Evolutionary conservation across 2,888 invertebrate species (phyloP), one percentile per base, ranked within the genome.

Genomic region (Ichneumoninae sp.): DNA sequence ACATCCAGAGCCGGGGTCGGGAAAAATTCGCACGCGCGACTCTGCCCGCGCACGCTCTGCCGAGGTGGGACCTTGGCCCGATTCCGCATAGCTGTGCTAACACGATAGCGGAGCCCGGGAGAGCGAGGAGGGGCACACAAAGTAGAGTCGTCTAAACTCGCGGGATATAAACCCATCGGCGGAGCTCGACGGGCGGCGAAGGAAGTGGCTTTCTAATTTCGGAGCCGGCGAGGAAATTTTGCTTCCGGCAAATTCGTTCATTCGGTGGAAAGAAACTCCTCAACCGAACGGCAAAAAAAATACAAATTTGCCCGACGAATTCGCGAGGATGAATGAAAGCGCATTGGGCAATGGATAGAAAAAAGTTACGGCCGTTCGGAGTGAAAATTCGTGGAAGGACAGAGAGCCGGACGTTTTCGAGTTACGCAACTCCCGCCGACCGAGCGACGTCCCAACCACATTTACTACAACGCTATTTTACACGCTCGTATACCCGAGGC

Each of bases 1-100:
- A 62, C 30, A 30, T 62, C 30, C 33, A 62, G 30, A 62, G 30
- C 7, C 33, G 62, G 85, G 88, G 86, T 88, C 87, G 85, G 65
- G 86, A 77, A 87, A 87, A 87, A 90, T 87, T 89, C 87, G 86
- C 85, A 88, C 88, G 86, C 86, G 87, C 87, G 79, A 54, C 52
- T 40, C 57, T 82, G 79, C 75, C 79, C 80, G 71, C 52, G 76
- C 80, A 76, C 74, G 62, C 80, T 54, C 26, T 40, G 10, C 44
- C 50, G 68, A 57, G 72, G 62, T 13, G 68, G 82, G 87, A 85
- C 89, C 89, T 90, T 90, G 90, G 86, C 90, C 89, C 84, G 86
- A 88, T 89, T 89, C 33, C 30, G 60, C 44, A 13, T 36, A 44
- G 66, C 30, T 66, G 82, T 62, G 60, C 66, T 76, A 50, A 65